Evolutionary conservation across 1,140 invertebrate genomes (phyloP).

Genomic region (Cydia pomonella): DNA sequence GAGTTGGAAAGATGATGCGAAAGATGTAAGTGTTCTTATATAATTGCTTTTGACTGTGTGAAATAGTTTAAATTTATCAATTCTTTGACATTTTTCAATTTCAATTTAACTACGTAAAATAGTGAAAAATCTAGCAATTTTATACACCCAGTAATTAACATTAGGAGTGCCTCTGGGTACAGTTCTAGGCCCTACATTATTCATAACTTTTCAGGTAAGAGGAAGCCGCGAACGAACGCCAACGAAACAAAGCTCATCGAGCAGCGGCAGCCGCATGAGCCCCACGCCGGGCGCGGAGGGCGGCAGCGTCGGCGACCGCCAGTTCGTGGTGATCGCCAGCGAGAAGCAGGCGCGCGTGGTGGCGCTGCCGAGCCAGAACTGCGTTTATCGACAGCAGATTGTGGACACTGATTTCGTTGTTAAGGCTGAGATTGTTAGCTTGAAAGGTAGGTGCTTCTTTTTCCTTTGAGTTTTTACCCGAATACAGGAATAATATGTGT

Average conservation of each 20-base stretch:
- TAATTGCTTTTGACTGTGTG: neutral
- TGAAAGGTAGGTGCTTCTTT: constrained; percentile 87
- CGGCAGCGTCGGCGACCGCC: constrained; percentile 88
- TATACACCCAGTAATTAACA: neutral
- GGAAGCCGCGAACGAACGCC: constrained; percentile 81
- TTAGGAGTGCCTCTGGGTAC: neutral
- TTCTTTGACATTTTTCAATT: no score
- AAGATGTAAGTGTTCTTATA: constrained; percentile 64
- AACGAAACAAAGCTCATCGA: constrained; percentile 81
- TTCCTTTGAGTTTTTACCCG: neutral
- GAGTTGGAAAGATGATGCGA: constrained; percentile 92
- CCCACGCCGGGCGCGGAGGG: constrained; percentile 83
- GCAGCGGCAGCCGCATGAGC: constrained; percentile 84
- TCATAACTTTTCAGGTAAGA: constrained; percentile 44
- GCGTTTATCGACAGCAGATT: constrained; percentile 91
- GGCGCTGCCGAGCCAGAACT: constrained; percentile 96
- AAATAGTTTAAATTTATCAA: neutral
- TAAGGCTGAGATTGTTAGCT: constrained; percentile 94
- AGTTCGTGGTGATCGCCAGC: constrained; percentile 95
- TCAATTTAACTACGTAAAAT: no score
- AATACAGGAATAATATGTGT: neutral
- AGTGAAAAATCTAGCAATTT: neutral
- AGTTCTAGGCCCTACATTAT: neutral
- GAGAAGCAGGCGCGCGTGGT: constrained; percentile 98
- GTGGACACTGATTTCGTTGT: constrained; percentile 95